Evolutionary conservation across 92 coral and sea anemone genomes (phyloP).

Genomic region (Epizoanthus illoricatus): DNA sequence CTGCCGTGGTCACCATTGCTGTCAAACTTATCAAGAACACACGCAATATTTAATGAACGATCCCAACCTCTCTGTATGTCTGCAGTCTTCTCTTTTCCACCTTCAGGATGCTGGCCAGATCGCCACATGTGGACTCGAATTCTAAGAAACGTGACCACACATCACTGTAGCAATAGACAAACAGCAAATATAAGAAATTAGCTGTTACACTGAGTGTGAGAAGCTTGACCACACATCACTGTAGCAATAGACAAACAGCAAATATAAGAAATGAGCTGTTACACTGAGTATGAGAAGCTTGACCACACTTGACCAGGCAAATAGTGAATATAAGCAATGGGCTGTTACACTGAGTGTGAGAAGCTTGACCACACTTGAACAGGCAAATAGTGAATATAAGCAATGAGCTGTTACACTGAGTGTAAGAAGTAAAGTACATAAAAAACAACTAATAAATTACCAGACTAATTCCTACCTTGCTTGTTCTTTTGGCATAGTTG

Average conservation of each 20-base stretch:
- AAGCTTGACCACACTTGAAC: too few relatives aligned
- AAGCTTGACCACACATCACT: background rate
- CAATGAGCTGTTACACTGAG: too few relatives aligned
- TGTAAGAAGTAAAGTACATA: background rate
- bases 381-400: too few relatives aligned
- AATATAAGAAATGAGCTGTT: background rate
- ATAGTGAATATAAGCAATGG: too few relatives aligned
- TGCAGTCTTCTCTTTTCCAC: slow-evolving; percentile 90
- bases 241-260: background rate
- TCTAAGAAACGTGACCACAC: slow-evolving; percentile 87
- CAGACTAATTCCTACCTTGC: slow-evolving; percentile 63
- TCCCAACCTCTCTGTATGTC: slow-evolving; percentile 79
- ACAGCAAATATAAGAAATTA: background rate
- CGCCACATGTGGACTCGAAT: slow-evolving; percentile 92
- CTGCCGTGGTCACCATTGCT: too few relatives aligned
- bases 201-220: background rate
- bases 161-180: slow-evolving; percentile 57
- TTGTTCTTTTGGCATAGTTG: slow-evolving; percentile 92
- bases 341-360: background rate
- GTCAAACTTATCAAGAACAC: too few relatives aligned
- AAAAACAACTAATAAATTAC: background rate
- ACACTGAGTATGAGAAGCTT: background rate
- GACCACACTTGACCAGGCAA: too few relatives aligned
- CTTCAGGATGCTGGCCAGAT: slow-evolving; percentile 86
- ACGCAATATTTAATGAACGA: background rate